Conservation (phyloP, 2,888 invertebrate genomes). For the Cerastis rubricosa region DNA sequence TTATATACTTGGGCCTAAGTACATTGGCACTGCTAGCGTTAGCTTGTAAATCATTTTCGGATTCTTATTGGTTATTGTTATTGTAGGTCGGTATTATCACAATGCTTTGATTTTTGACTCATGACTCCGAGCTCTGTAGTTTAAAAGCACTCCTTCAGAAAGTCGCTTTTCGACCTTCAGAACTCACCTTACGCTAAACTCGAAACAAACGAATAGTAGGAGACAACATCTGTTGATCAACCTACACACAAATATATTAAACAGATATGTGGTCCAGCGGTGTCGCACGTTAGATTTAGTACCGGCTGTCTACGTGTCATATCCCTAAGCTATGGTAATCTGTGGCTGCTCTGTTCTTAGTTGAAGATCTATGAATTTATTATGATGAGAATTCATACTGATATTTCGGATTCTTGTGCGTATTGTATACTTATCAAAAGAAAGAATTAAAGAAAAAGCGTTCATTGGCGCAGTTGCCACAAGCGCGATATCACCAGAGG, state of each 20-base stretch:
- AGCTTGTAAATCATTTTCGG: too few relatives aligned
- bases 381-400: neutral
- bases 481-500: too few relatives aligned
- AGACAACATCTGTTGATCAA: slow-evolving; percentile 38
- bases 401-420: too few relatives aligned
- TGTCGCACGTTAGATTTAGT: slow-evolving; percentile 32
- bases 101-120: neutral
- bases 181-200: slow-evolving; percentile 1
- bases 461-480: too few relatives aligned
- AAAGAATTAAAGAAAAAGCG: too few relatives aligned
- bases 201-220: slow-evolving; percentile 34
- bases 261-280: slow-evolving; percentile 48
- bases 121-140: neutral
- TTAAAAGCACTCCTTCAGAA: neutral
- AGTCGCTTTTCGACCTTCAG: neutral
- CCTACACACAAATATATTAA: slow-evolving; percentile 34
- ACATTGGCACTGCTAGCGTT: too few relatives aligned
- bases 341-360: slow-evolving; percentile 2
- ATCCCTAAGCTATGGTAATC: slow-evolving; percentile 21
- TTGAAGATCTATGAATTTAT: neutral
- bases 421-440: too few relatives aligned
- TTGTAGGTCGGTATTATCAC: too few relatives aligned
- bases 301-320: slow-evolving; percentile 11
- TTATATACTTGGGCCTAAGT: too few relatives aligned
- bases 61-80: too few relatives aligned